phyloP scores from a whole-genome alignment of 2,888 invertebrate genomes.

The Sialis lutaria region DNA sequence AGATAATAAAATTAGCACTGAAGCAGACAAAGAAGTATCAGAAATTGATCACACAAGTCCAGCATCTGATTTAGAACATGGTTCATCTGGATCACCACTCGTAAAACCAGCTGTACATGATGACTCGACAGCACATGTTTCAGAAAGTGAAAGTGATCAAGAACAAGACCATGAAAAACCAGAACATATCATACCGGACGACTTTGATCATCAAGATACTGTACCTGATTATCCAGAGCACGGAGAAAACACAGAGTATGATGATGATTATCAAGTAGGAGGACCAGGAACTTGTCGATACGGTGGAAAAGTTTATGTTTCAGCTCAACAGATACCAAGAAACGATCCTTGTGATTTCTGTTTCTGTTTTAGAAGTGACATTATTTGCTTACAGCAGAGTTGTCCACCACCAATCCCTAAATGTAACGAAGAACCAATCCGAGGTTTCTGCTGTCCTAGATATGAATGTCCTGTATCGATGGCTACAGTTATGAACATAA shows the following conservation, averaged over 20 bases:
- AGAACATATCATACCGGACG: conserved; percentile 15
- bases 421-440: conserved; percentile 82
- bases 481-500: conserved; percentile 64
- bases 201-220: conserved; percentile 6
- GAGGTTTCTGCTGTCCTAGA: conserved; percentile 87
- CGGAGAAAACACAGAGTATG: conserved; percentile 47
- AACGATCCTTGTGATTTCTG: conserved; percentile 93
- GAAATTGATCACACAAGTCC: conserved; percentile 1
- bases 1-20: neutral
- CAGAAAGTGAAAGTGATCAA: conserved; percentile 9
- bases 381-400: conserved; percentile 87
- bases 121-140: conserved; percentile 11
- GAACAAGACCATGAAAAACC: conserved; percentile 14
- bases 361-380: conserved; percentile 92
- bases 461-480: conserved; percentile 86
- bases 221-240: conserved; percentile 13
- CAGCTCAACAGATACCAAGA: conserved; percentile 86
- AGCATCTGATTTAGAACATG: conserved; percentile 3
- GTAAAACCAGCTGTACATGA: conserved; percentile 1
- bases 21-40: conserved; percentile 2
- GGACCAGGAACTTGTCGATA: conserved; percentile 85
- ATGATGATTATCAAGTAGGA: conserved; percentile 55
- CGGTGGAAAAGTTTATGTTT: conserved; percentile 82
- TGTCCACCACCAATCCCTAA: conserved; percentile 87
- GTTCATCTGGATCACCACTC: conserved; percentile 2